Percentiles rank a stretch among this genome's conserved stretches.
Evolutionary conservation across 2,888 invertebrate genomes (phyloP).

Genomic region (Pedicia rivosa): DNA sequence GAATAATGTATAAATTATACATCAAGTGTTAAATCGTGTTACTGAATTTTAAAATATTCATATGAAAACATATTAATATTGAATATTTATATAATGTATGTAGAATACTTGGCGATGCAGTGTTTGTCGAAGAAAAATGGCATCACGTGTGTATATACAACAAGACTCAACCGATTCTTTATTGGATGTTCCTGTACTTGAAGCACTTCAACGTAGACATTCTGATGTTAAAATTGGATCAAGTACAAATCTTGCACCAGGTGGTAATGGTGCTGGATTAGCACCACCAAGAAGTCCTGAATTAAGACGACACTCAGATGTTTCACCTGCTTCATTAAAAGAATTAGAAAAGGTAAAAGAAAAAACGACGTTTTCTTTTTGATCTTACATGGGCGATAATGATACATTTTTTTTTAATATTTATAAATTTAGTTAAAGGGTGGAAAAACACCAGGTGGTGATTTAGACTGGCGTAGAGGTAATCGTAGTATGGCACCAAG

Average conservation of each 20-base stretch:
- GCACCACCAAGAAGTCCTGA: conserved; percentile 78
- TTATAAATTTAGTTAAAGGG: conserved; percentile 43
- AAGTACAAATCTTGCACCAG: conserved; percentile 35
- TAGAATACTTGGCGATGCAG: conserved; percentile 77
- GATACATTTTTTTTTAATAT: background rate
- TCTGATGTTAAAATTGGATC: conserved; percentile 56
- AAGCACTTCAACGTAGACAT: conserved; percentile 63
- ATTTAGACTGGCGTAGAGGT: conserved; percentile 39
- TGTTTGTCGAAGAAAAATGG: conserved; percentile 71
- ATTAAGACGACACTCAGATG: conserved; percentile 67
- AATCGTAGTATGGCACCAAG: conserved; percentile 42
- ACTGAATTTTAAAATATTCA: background rate
- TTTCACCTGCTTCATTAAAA: conserved; percentile 72
- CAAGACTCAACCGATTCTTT: conserved; percentile 76
- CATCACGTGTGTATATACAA: conserved; percentile 55
- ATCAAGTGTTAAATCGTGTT: no score
- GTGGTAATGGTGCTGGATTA: conserved; percentile 40
- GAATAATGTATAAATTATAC: no score
- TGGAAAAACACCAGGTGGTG: conserved; percentile 34
- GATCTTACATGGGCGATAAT: no score
- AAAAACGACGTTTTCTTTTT: no score
- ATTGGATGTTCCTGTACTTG: conserved; percentile 63
- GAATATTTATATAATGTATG: no score
- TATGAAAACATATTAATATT: background rate
- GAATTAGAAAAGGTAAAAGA: conserved; percentile 74